These are phyloP conservation scores for Neotoma lepida DNA, from an alignment of 2,113 vertebrate genomes.

Conservation along the genomic window DNA sequence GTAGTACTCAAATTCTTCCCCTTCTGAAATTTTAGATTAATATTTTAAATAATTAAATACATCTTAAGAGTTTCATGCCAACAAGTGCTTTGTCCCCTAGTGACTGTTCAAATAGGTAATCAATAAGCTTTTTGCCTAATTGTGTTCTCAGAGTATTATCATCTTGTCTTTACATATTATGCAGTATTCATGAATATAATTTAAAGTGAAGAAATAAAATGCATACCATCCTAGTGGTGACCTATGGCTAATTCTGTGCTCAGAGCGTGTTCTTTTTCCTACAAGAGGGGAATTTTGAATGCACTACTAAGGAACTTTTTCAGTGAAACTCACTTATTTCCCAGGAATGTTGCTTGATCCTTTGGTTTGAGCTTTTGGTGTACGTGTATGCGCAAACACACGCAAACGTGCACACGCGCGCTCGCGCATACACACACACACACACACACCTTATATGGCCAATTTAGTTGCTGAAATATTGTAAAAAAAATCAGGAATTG, in stretches of 20 bases:
- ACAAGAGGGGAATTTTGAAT: conserved; percentile 53
- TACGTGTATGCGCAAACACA: not conserved
- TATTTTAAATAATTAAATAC: conserved; percentile 78
- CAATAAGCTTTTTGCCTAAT: conserved; percentile 77
- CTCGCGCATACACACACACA: not conserved
- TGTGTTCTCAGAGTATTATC: conserved; percentile 70
- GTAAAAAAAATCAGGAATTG: not conserved
- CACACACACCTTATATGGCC: not conserved
- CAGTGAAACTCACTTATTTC: conserved; percentile 59
- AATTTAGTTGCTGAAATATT: conserved; percentile 51
- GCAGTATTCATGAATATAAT: conserved; percentile 69
- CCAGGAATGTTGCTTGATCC: conserved; percentile 54
- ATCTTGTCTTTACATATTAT: conserved; percentile 57
- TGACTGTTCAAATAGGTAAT: conserved; percentile 80
- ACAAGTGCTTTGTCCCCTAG: conserved; percentile 68
- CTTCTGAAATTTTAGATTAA: conserved; percentile 74
- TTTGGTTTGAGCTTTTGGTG: conserved; percentile 60
- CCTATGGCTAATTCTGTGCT: conserved; percentile 63
- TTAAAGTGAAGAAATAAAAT: conserved; percentile 64
- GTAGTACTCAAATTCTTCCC: conserved; percentile 69
- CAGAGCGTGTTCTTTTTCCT: not conserved
- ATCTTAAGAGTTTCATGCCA: conserved; percentile 68
- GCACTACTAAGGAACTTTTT: conserved; percentile 42
- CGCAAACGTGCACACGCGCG: not conserved
- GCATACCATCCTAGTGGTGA: conserved; percentile 30